Base-by-base conservation (phyloP, 37 sponge, comb jelly and placozoan genomes). In the Petrosia ficiformis region DNA sequence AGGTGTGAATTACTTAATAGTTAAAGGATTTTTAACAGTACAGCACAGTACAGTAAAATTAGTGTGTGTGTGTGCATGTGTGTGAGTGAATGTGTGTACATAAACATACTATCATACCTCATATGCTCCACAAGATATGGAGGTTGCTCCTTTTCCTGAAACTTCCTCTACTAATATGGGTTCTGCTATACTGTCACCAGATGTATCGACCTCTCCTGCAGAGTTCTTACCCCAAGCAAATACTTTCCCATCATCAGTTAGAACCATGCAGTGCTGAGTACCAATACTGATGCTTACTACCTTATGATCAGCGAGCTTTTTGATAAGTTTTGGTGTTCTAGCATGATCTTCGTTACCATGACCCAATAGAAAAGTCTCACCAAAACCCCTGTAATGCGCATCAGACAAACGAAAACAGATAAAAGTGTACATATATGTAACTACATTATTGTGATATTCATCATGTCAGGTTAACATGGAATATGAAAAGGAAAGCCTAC, bases 141-240 rank as follows among this genome's bases (percentile, higher is more conserved):
- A 75, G 10, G 75, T 34, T 24, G 75, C 77, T 24, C 84, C 80
- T 39, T 74, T 72, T 59, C 74, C 77, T 21, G 80, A 80, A 10
- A 40, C 75, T 28, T 38, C 69, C 8, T 73, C 42, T 0, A 90
- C 61, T 33, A 83, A 37, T n/a, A 61, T 74, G 29, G 92, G 92
- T 19, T 44, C 38, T 4, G 84, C 57, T 10, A 84, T 36, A 26
- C 42, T 56, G 63, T 83, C 87, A n/a, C 65, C 82, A n/a, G 77
- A 64, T n/a, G 25, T 54, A 24, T 77, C 80, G 63, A 77, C 69
- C 65, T 90, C 88, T 22, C 83, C 80, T 64, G 52, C 39, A 41
- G 65, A 81, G 83, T 90, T 85, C 21, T 37, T 67, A n/a, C 97
- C 97, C 97, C 94, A 96, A 16, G 79, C 86, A 69, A 75, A 84